These are phyloP conservation scores for Benthosema pterotum DNA, from an alignment of 2,797 vertebrate genomes.

Conservation along the genomic window DNA sequence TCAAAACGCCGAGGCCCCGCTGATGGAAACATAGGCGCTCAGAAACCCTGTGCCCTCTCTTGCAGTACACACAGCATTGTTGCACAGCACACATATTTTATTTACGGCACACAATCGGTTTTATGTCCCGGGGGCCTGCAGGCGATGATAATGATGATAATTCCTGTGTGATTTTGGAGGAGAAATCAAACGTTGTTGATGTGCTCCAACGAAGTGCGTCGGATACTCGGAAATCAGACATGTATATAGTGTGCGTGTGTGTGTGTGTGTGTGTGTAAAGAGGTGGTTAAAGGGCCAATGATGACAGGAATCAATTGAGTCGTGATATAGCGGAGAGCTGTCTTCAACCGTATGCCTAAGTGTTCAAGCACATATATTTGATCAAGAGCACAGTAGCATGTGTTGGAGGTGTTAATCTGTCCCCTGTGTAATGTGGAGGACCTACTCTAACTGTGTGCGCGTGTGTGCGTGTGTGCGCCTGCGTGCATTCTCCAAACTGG, in stretches of 20 bases:
- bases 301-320: constrained; percentile 50
- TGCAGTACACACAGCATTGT: constrained; percentile 61
- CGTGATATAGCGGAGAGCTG: constrained; percentile 39
- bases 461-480: constrained; percentile 21
- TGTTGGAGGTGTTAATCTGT: not conserved
- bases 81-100: constrained; percentile 67
- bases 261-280: constrained; percentile 26
- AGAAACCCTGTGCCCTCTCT: constrained; percentile 61
- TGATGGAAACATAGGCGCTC: constrained; percentile 73
- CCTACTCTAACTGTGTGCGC: constrained; percentile 4
- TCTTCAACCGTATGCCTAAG: constrained; percentile 4
- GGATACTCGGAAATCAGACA: constrained; percentile 37
- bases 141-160: constrained; percentile 64
- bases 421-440: constrained; percentile 1
- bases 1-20: constrained; percentile 69
- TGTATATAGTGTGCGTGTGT: constrained; percentile 8
- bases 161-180: constrained; percentile 60
- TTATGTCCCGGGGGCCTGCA: constrained; percentile 62
- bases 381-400: not conserved
- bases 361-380: constrained; percentile 5
- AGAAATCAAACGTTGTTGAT: constrained; percentile 42
- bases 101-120: constrained; percentile 65
- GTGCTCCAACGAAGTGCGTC: constrained; percentile 32
- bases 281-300: constrained; percentile 43
- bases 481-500: not conserved